Percentiles rank a stretch among this genome's conserved stretches.
These are phyloP conservation scores for Diglossa cyanea DNA, from an alignment of 2,797 vertebrate species.

Conservation along the genomic window DNA sequence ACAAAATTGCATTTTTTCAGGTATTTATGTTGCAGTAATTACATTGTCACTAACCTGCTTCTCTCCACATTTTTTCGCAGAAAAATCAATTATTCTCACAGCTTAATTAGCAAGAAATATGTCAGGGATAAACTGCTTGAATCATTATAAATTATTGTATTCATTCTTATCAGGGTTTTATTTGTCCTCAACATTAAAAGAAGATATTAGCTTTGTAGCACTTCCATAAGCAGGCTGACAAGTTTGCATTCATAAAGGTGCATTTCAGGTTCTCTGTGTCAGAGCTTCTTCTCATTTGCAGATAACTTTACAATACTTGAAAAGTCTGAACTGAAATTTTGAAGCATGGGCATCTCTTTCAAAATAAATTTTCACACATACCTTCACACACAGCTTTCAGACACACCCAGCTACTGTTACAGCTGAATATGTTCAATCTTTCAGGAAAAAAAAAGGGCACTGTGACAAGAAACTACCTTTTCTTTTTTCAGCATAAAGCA, in stretches of 20 bases:
- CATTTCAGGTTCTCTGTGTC: not conserved
- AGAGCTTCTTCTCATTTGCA: not conserved
- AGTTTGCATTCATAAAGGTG: not conserved
- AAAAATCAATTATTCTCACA: not conserved
- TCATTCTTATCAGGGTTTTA: not conserved
- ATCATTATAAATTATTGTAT: not conserved
- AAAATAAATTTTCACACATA: not conserved
- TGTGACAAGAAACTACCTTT: not conserved
- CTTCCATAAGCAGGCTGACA: not conserved
- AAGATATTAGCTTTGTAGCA: not conserved
- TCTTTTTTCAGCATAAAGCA: not conserved
- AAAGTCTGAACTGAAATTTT: not conserved
- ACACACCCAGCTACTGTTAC: not conserved
- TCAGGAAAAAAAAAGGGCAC: not conserved
- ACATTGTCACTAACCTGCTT: not conserved
- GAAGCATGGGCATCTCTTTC: not conserved
- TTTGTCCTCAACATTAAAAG: not conserved
- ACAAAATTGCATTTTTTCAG: not conserved
- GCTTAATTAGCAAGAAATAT: conserved; percentile 13
- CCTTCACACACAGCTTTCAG: not conserved
- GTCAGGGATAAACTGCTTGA: not conserved
- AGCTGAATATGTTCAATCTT: not conserved
- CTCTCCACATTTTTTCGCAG: not conserved
- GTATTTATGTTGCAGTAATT: not conserved
- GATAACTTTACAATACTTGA: not conserved